Evolutionary conservation across 2,797 vertebrate genomes (phyloP), one percentile per base, ranked within the genome.

Genomic region (Nannoperca australis): DNA sequence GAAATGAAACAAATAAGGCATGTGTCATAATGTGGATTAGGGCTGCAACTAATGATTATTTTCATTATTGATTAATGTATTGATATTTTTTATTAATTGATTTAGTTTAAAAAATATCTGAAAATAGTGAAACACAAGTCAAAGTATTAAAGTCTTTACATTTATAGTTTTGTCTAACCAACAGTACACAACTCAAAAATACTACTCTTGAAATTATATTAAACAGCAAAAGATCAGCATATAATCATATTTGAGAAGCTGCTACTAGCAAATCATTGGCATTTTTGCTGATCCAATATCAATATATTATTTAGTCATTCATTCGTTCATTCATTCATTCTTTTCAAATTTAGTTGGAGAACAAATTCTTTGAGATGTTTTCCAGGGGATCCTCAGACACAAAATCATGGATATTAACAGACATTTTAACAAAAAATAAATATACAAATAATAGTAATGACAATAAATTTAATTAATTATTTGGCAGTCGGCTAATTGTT

Each of bases 1-100:
- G 91, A 18, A 84, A 75, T 22, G 1, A 38, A 8, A 71, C 4
- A 5, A 66, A 49, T 61, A 10, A 60, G 32, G 13, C 62, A 63
- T 8, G 10, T 17, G 55, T 47, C 13, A 42, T 9, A n/a, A 14
- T 47, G 54, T 58, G 3, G 34, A 58, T 45, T 22, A 49, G 44
- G 17, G 30, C 32, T 32, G 18, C 34, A 17, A 40, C 8, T 38
- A n/a, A 42, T 3, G 20, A 12, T 9, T 60, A 42, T 36, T 53
- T 7, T 45, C 40, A 36, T 36, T 20, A 36, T 15, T 17, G 1
- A 62, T 62, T 15, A 0, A 61, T 49, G 1, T 27, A 47, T 10
- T 20, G 2, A 20, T 20, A 4, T 1, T 45, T 47, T 59, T 38
- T 20, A 42, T 30, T 34, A 3, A 20, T 0, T 47, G 10, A 15